Base-by-base conservation (phyloP, 2,888 invertebrate species). In the Lymantria dispar region DNA sequence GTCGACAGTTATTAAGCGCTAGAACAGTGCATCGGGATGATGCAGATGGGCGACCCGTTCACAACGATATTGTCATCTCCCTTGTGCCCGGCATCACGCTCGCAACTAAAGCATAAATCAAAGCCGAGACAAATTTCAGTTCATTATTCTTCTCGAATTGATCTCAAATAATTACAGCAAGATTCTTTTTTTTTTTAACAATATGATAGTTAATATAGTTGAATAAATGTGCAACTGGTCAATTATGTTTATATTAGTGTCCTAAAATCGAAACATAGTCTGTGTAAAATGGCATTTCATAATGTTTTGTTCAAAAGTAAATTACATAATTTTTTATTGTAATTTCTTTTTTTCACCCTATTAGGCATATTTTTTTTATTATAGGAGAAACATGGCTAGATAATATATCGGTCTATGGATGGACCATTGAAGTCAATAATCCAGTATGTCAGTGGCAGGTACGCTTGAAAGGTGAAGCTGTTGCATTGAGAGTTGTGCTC, bases 1-100 rank as follows among this genome's bases (percentile, higher is more conserved):
- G 86, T 80, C 80, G 90, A 90, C 90, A 89, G 89, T 81, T 89
- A 89, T 87, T 87, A 90, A 89, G 88, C 82, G 84, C 70, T 84
- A 81, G 81, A 82, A 78, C 82, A 78, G 76, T 77, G 80, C 81
- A 82, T 74, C 78, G 72, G 80, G 81, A 80, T 68, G 76, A 72
- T 72, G 64, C 15, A 40, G 40, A 13, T 68, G 69, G 62, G 69
- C 65, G 76, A 76, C 73, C 67, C 51, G 45, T 60, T 60, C 56
- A 43, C 63, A 54, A 72, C 69, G 67, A 80, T 79, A 81, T 74
- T 79, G 79, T 83, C 75, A 74, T 75, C 72, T 74, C 78, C 68
- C 72, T 72, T 74, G 76, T 74, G 70, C 71, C 73, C 68, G 68
- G 71, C 72, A 74, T 74, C 69, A 67, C 74, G 76, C 68, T 64